Conservation (phyloP, 2,113 vertebrate genomes). For the Oryzias javanicus region DNA sequence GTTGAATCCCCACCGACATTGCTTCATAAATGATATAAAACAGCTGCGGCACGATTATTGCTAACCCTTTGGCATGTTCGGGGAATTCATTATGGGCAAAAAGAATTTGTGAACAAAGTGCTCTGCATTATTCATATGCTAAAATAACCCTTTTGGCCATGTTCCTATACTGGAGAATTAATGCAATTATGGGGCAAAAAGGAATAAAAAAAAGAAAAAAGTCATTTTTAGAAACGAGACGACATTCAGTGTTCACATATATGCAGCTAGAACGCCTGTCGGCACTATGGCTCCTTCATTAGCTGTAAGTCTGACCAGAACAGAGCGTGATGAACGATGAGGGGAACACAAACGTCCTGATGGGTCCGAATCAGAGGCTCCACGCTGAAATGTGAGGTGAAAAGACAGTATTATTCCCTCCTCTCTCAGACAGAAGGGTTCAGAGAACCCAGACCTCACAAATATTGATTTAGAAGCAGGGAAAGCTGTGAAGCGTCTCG, state of each 20-base stretch:
- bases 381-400: conserved; percentile 40
- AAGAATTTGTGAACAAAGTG: conserved; percentile 44
- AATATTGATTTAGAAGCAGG: conserved; percentile 52
- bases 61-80: conserved; percentile 29
- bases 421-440: conserved; percentile 20
- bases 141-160: conserved; percentile 39
- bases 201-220: conserved; percentile 1
- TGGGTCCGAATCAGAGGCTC: conserved; percentile 30
- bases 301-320: conserved; percentile 36
- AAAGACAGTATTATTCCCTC: conserved; percentile 32
- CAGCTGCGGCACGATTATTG: conserved; percentile 39
- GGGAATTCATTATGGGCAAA: conserved; percentile 49
- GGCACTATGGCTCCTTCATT: conserved; percentile 56
- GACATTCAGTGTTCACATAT: conserved; percentile 49
- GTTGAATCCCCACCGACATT: conserved; percentile 39
- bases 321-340: conserved; percentile 23
- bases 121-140: conserved; percentile 54
- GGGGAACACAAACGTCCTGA: conserved; percentile 16
- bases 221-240: conserved; percentile 44
- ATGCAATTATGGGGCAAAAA: conserved; percentile 47
- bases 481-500: conserved; percentile 46
- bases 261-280: conserved; percentile 40
- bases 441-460: conserved; percentile 42
- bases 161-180: conserved; percentile 42
- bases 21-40: conserved; percentile 58